phyloP scores from a whole-genome alignment of 1,140 invertebrate species.

The Mya arenaria region DNA sequence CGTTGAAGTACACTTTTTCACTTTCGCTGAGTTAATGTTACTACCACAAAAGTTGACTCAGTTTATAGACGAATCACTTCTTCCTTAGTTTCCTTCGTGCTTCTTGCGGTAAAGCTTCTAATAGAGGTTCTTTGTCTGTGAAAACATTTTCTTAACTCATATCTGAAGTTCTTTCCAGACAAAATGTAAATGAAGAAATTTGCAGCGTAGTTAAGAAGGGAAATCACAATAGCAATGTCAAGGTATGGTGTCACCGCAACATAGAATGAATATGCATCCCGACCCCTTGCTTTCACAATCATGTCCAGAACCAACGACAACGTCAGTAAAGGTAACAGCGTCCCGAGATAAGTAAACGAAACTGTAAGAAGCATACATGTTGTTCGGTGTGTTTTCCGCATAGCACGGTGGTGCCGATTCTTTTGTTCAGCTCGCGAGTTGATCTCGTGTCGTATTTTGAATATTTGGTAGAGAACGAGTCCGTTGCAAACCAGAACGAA shows the following conservation, averaged over 20 bases:
- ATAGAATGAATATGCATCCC: conserved; percentile 37
- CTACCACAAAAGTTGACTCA: no score
- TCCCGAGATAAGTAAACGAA: conserved; percentile 72
- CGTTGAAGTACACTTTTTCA: no score
- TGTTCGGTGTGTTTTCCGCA: conserved; percentile 67
- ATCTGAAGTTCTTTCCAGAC: conserved; percentile 72
- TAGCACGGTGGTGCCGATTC: neutral
- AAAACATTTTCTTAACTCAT: conserved; percentile 68
- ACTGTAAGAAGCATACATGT: conserved; percentile 76
- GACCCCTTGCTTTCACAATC: conserved; percentile 24
- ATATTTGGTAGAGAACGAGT: conserved; percentile 72
- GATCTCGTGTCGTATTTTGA: conserved; percentile 57
- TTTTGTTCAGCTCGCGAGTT: conserved; percentile 8
- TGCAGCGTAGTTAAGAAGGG: conserved; percentile 73
- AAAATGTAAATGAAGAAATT: conserved; percentile 77
- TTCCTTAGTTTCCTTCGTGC: conserved; percentile 22
- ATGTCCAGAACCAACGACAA: conserved; percentile 65
- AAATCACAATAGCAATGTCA: conserved; percentile 61
- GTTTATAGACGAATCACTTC: no score
- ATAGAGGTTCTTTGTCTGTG: conserved; percentile 20
- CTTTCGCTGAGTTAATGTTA: no score
- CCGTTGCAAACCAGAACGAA: conserved; percentile 66
- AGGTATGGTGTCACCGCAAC: conserved; percentile 59
- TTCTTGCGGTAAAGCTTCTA: conserved; percentile 46
- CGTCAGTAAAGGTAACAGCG: conserved; percentile 69